Conservation (phyloP, 2,797 vertebrate genomes). For the Carapus acus region DNA sequence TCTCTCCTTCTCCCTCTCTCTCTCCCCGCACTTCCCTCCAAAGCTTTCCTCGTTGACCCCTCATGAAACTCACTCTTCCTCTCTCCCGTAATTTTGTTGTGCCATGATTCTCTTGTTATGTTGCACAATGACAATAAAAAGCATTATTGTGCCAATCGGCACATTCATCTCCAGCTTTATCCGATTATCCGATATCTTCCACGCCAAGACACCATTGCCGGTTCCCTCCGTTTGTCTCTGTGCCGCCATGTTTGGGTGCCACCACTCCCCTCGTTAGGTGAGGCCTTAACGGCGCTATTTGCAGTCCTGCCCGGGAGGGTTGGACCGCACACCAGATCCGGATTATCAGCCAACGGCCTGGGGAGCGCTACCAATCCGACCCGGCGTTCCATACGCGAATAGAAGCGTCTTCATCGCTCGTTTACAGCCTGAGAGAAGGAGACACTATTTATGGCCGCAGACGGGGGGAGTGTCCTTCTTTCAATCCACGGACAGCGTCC, state of each 20-base stretch:
- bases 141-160: constrained; percentile 57
- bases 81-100: constrained; percentile 12
- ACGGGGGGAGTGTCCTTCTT: no score
- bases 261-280: no score
- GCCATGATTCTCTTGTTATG: no score
- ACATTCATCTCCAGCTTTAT: constrained; percentile 48
- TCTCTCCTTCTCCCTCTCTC: not conserved
- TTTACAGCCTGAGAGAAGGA: no score
- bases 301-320: constrained; percentile 33
- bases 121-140: no score
- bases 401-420: no score
- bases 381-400: no score
- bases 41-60: no score
- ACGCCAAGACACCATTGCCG: constrained; percentile 39
- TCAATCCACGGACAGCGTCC: no score
- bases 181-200: no score
- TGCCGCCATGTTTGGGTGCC: constrained; percentile 38
- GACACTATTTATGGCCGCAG: no score
- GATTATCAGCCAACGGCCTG: constrained; percentile 28
- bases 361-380: no score
- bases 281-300: constrained; percentile 40
- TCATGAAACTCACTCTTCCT: not conserved
- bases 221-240: constrained; percentile 20
- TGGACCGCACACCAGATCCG: constrained; percentile 29
- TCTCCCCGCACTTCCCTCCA: not conserved